These are phyloP conservation scores for Aporophyla nigra DNA, from an alignment of 2,888 invertebrate species.

Conservation along the genomic window DNA sequence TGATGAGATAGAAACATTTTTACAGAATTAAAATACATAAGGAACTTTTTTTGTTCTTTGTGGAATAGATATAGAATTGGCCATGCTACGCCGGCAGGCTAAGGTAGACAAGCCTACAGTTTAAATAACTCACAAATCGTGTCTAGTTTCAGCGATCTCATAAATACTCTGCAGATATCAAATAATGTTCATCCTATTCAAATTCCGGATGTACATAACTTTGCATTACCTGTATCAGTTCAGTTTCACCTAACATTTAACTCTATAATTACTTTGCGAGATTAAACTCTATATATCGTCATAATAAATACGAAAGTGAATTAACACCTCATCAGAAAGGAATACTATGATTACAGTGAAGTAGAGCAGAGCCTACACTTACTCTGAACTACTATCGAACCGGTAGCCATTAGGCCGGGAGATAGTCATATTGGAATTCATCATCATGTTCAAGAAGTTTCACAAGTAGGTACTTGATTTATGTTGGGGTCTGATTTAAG, in stretches of 20 bases:
- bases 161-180: background rate
- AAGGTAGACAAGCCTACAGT: too few species aligned
- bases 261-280: background rate
- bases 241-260: slow-evolving; percentile 21
- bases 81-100: too few species aligned
- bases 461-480: slow-evolving; percentile 42
- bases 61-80: too few species aligned
- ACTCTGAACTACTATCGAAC: slow-evolving; percentile 35
- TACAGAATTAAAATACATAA: too few species aligned
- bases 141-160: background rate
- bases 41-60: too few species aligned
- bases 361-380: slow-evolving; percentile 42
- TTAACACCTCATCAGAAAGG: slow-evolving; percentile 59
- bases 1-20: too few species aligned
- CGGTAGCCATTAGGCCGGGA: slow-evolving; percentile 56
- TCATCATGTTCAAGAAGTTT: slow-evolving; percentile 29
- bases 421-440: slow-evolving; percentile 43
- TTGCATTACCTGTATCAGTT: background rate
- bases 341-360: slow-evolving; percentile 53
- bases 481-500: slow-evolving; percentile 3
- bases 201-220: background rate
- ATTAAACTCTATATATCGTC: slow-evolving; percentile 19
- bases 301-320: slow-evolving; percentile 61
- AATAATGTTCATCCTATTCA: background rate
- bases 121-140: background rate